A percentile compares a stretch with the other conserved stretches of the same genome.
These are phyloP conservation scores for Sturnus vulgaris DNA, from an alignment of 2,113 vertebrate species.

Conservation along the genomic window DNA sequence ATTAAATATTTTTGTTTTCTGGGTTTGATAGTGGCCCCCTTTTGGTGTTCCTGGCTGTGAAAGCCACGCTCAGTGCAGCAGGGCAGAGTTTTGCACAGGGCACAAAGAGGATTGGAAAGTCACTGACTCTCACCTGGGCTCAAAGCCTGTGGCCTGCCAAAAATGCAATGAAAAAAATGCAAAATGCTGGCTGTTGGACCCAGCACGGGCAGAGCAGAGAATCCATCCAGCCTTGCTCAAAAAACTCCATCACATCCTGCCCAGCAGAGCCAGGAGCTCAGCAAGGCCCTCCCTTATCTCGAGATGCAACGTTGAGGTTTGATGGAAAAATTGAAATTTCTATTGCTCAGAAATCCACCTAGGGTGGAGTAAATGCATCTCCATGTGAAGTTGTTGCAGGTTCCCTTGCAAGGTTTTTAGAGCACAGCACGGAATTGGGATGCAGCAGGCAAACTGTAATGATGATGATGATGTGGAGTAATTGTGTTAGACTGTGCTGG, in stretches of 20 bases:
- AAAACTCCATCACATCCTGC: fast-evolving
- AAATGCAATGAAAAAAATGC: background rate
- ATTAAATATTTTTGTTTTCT: background rate
- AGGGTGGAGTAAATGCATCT: background rate
- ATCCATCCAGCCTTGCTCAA: background rate
- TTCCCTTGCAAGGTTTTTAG: background rate
- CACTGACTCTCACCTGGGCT: background rate
- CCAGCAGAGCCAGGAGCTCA: background rate
- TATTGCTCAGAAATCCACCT: background rate
- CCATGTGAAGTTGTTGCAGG: background rate
- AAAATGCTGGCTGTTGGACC: background rate
- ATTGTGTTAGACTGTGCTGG: slow-evolving; percentile 5
- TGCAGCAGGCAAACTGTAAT: background rate
- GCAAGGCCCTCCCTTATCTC: background rate
- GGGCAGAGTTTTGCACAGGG: background rate
- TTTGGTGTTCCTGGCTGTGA: background rate
- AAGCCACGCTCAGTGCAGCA: background rate
- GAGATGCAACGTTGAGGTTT: fast-evolving
- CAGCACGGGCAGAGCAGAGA: background rate
- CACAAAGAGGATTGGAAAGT: background rate
- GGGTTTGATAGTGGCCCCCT: background rate
- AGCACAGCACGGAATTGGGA: background rate
- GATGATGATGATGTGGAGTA: background rate
- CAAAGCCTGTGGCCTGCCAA: background rate
- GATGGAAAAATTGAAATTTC: background rate